Conservation (phyloP, 2,888 invertebrate genomes). For the Trimorus sp. region DNA sequence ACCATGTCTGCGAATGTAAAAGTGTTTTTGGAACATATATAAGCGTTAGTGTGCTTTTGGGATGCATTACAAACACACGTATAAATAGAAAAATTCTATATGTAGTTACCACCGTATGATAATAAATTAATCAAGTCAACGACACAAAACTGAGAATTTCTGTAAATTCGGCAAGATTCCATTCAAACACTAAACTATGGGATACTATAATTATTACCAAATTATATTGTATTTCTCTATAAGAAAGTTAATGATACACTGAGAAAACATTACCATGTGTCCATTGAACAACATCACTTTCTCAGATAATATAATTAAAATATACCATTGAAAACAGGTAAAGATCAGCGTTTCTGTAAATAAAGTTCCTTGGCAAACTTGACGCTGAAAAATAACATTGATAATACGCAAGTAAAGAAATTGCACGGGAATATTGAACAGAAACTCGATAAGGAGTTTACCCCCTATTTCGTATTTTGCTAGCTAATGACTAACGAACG, state of each 20-base stretch:
- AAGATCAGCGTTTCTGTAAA: neutral
- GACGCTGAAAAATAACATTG: conserved; percentile 29
- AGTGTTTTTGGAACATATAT: no score
- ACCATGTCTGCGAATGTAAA: no score
- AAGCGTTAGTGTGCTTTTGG: no score
- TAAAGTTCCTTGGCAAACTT: conserved; percentile 6
- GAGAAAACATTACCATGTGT: neutral
- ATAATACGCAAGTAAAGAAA: conserved; percentile 40
- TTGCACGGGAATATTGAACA: conserved; percentile 49
- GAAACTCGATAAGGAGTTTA: conserved; percentile 65
- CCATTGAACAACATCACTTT: no score
- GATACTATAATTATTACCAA: conserved; percentile 16
- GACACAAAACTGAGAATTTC: no score
- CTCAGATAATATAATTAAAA: neutral
- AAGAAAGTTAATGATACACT: conserved; percentile 31
- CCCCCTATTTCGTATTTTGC: conserved; percentile 75
- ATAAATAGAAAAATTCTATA: no score
- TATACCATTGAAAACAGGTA: neutral
- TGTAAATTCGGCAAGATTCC: no score
- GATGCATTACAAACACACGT: no score
- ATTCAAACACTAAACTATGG: conserved; percentile 6
- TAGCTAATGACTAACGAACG: conserved; percentile 79
- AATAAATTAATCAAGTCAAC: no score
- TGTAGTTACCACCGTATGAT: no score
- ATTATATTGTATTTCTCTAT: conserved; percentile 12